Base-by-base conservation (phyloP, 2,797 vertebrate genomes). In the Enteromius trimaculatus region DNA sequence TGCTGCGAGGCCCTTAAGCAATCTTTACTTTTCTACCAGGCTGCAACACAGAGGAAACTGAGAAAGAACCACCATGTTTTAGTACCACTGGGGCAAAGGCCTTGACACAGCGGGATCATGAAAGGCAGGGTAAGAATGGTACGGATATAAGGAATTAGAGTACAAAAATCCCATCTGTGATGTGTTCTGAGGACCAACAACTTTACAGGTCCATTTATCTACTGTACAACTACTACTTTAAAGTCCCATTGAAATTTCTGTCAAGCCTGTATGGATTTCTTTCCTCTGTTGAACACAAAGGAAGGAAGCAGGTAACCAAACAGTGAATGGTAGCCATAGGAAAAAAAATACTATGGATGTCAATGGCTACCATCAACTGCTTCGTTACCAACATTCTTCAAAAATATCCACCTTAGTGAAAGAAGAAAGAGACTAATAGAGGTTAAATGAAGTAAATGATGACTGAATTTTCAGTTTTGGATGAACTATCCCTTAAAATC, bases 1-100 rank as follows among this genome's bases (percentile, higher is more conserved):
- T 39, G 51, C 49, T 60, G 75, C 10, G 1, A 49, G 66, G 72
- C 64, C 72, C 72, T 76, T 66, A 72, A 76, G 72, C 49, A 66
- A 42, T 68, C 34, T 68, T 55, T 34, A 69, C 29, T 69, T 58
- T 81, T 58, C 23, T 68, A 76, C 23, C 34, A 68, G 47, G 62
- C 74, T 58, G 75, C 39, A 23, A n/a, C 62, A 31, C 23, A 77
- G 37, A 42, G 23, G 16, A 60, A 58, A 82, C 60, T 21, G 47
- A 64, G 47, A 77, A 51, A 60, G 37, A 60, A 58, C 7, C 17
- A 44, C 17, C 23, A 55, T 37, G 64, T 66, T 51, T 68, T 6
- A 39, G 13, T 23, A 53, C 29, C 29, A 37, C 8, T 68, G 14
- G 29, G 4, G n/a, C 13, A 49, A 68, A 53, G n/a, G 60, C 19